Conservation (phyloP, 2,888 invertebrate species). For the Drosophila mimetica region DNA sequence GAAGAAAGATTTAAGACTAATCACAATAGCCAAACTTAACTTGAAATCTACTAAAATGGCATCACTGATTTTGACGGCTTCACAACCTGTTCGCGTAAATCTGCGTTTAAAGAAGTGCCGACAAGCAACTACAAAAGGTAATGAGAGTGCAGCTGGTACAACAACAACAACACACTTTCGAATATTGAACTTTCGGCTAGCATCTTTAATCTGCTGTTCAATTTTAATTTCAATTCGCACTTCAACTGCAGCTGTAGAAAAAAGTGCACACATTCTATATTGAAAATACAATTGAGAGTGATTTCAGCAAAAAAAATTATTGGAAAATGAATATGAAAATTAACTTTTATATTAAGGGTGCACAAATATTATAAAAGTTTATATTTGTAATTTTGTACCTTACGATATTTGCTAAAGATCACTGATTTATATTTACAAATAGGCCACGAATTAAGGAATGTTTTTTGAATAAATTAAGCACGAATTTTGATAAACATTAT, state of each 20-base stretch:
- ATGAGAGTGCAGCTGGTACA: slow-evolving; percentile 55
- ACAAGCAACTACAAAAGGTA: slow-evolving; percentile 61
- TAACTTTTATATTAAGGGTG: too few relatives aligned
- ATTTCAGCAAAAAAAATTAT: slow-evolving; percentile 15
- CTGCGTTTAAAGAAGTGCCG: slow-evolving; percentile 72
- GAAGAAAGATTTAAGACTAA: too few relatives aligned
- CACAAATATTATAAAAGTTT: too few relatives aligned
- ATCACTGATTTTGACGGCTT: slow-evolving; percentile 25
- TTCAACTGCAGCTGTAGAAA: slow-evolving; percentile 8
- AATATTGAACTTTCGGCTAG: slow-evolving; percentile 39
- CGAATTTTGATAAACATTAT: neutral
- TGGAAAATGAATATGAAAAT: slow-evolving; percentile 11
- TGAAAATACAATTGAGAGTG: too few relatives aligned
- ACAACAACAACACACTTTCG: slow-evolving; percentile 57
- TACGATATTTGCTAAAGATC: too few relatives aligned
- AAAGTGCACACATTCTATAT: too few relatives aligned
- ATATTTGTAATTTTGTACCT: neutral
- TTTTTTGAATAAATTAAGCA: slow-evolving; percentile 7
- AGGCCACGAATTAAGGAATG: slow-evolving; percentile 7
- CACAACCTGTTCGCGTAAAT: slow-evolving; percentile 76
- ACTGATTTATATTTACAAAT: slow-evolving; percentile 3
- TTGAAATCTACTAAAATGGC: neutral
- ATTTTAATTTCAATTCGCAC: slow-evolving; percentile 21
- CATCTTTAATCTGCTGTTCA: slow-evolving; percentile 34
- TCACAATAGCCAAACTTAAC: neutral